Percentiles rank a stretch among this genome's conserved stretches.
phyloP scores from a whole-genome alignment of 1,140 invertebrate genomes.

The Cotesia glomerata region DNA sequence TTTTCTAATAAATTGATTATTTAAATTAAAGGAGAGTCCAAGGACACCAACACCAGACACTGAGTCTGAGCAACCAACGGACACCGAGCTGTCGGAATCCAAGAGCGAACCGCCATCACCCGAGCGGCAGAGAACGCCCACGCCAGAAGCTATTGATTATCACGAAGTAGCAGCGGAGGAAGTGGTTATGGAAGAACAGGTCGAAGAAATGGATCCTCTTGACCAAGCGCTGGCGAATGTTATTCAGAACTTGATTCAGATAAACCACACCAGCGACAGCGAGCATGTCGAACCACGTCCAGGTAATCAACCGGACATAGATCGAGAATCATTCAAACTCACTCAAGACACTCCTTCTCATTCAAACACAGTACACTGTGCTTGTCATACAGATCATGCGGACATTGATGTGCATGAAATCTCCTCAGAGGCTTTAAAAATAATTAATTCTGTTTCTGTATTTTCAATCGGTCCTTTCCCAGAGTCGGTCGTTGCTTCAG shows the following conservation, averaged over 20 bases:
- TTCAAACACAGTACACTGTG: background rate
- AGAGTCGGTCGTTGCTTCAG: background rate
- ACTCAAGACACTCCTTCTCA: slow-evolving; percentile 8
- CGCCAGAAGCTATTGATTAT: slow-evolving; percentile 49
- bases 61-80: slow-evolving; percentile 62
- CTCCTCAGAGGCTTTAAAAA: background rate
- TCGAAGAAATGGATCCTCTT: slow-evolving; percentile 46
- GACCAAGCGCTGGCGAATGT: slow-evolving; percentile 57
- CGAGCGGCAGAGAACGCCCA: slow-evolving; percentile 54
- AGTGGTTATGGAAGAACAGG: slow-evolving; percentile 7
- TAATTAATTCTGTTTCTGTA: slow-evolving; percentile 36
- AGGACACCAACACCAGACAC: slow-evolving; percentile 61
- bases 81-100: slow-evolving; percentile 54
- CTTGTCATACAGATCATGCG: slow-evolving; percentile 6
- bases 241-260: slow-evolving; percentile 54
- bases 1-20: background rate
- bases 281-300: background rate
- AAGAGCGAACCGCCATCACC: slow-evolving; percentile 51
- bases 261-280: slow-evolving; percentile 42
- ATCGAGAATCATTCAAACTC: background rate
- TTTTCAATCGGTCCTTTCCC: slow-evolving; percentile 56
- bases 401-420: slow-evolving; percentile 7
- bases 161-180: background rate
- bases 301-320: background rate
- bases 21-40: slow-evolving; percentile 53